phyloP scores from a whole-genome alignment of 2,113 vertebrate species.

The Bufo gargarizans region DNA sequence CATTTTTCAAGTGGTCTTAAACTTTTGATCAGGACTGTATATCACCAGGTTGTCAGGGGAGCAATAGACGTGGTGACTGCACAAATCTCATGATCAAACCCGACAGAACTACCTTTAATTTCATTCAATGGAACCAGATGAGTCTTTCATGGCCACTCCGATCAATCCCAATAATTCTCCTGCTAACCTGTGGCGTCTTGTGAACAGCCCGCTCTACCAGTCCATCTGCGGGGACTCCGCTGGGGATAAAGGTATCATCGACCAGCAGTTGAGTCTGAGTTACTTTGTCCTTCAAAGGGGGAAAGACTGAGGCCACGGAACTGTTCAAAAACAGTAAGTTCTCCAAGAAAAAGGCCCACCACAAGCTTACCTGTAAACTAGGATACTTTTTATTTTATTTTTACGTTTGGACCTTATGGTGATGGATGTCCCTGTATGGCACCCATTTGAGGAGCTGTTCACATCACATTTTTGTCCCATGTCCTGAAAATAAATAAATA shows the following conservation, averaged over 20 bases:
- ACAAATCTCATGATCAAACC: no score
- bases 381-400: no score
- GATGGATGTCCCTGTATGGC: no score
- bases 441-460: no score
- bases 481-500: no score
- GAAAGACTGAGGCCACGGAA: not conserved
- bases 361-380: no score
- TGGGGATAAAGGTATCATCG: conserved; percentile 74
- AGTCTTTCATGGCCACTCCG: conserved; percentile 61
- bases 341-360: conserved; percentile 60
- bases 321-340: conserved; percentile 82
- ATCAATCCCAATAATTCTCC: conserved; percentile 80
- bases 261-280: conserved; percentile 73
- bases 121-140: conserved; percentile 66
- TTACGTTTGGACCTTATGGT: no score
- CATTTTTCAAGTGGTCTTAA: no score
- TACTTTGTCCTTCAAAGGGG: conserved; percentile 65
- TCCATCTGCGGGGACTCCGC: conserved; percentile 77
- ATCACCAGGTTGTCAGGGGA: no score
- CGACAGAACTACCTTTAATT: not conserved
- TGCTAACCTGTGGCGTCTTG: conserved; percentile 83
- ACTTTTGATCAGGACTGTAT: no score
- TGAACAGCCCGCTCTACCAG: conserved; percentile 72
- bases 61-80: no score
- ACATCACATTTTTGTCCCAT: no score